Evolutionary conservation across 2,888 invertebrate genomes (phyloP).

Genomic region (Clistopyga incitator): DNA sequence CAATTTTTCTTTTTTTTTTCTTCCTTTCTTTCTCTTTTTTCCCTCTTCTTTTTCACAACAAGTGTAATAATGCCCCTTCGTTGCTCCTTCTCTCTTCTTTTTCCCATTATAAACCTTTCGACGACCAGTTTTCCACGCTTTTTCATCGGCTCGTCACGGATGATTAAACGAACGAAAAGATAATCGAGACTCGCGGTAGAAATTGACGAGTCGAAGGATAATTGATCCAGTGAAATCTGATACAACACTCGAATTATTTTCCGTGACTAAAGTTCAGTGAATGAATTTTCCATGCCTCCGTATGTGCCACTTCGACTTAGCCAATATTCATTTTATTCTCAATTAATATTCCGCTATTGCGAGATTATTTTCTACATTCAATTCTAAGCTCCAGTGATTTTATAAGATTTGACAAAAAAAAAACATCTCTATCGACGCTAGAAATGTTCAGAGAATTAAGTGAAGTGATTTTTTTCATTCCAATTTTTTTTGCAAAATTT

Average conservation of each 20-base stretch:
- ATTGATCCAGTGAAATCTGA: not conserved
- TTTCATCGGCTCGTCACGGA: conserved; percentile 12
- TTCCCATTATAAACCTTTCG: conserved; percentile 21
- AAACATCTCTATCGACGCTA: too few relatives aligned
- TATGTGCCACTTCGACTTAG: not conserved
- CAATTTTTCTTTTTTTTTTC: conserved; percentile 21
- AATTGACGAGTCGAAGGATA: conserved; percentile 9
- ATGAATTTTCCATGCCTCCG: not conserved
- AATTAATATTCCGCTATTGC: not conserved
- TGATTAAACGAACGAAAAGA: not conserved
- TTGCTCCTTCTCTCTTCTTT: conserved; percentile 11
- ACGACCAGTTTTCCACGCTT: conserved; percentile 25
- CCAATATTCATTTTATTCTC: not conserved
- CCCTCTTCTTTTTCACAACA: conserved; percentile 30
- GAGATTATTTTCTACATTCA: too few relatives aligned
- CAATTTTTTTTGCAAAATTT: too few relatives aligned
- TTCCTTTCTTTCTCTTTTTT: too few relatives aligned
- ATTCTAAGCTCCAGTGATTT: too few relatives aligned
- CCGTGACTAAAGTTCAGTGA: not conserved
- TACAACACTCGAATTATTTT: not conserved
- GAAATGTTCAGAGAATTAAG: too few relatives aligned
- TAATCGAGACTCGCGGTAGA: not conserved
- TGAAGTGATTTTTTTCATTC: too few relatives aligned
- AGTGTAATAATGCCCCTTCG: conserved; percentile 44
- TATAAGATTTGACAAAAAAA: too few relatives aligned